Base-by-base conservation (phyloP, 2,888 invertebrate species). In the Perdita meconis region DNA sequence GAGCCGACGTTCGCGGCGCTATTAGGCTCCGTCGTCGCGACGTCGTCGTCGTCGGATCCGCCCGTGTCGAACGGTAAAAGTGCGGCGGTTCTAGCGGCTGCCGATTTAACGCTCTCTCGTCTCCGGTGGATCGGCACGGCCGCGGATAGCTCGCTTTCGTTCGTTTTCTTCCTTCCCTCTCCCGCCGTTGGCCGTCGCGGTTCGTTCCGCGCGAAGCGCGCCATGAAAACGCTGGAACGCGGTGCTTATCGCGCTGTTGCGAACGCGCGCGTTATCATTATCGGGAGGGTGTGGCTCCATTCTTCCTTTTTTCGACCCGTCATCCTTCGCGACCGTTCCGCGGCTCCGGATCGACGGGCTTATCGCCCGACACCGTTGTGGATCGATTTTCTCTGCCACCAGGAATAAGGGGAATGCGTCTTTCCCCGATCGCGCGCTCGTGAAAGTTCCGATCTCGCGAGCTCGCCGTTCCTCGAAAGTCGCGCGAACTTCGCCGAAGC, bases 181-280 rank as follows among this genome's bases (percentile, higher is more conserved):
- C 26, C 16, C 38, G 22, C 6, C 30, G 30, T 30, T 30, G 30
- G n/a, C n/a, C n/a, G n/a, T n/a, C n/a, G n/a, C n/a, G n/a, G 4
- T 10, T 2, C 16, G 51, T 71, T 64, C 50, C 22, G 22, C 13
- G 34, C 19, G 26, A 53, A 10, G 2, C 44, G 16, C 24, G 8
- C 10, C 34, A 26, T 44, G 60, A 55, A 64, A 74, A 51, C 10
- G n/a, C n/a, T 2, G 73, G 57, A 55, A 56, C 42, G 57, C 38
- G 30, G 42, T 19, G 24, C 60, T 76, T 79, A 69, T 82, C 65
- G 44, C 24, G 22, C 8, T 19, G 22, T 47, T 50, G 22, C n/a
- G 6, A 47, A 22, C 60, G 26, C 55, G 16, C 60, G 68, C 44
- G 71, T 71, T 69, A 80, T 71, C 71, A 69, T 81, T 74, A 68